Base-by-base conservation (phyloP, 1,140 invertebrate genomes). In the Eciton burchellii region DNA sequence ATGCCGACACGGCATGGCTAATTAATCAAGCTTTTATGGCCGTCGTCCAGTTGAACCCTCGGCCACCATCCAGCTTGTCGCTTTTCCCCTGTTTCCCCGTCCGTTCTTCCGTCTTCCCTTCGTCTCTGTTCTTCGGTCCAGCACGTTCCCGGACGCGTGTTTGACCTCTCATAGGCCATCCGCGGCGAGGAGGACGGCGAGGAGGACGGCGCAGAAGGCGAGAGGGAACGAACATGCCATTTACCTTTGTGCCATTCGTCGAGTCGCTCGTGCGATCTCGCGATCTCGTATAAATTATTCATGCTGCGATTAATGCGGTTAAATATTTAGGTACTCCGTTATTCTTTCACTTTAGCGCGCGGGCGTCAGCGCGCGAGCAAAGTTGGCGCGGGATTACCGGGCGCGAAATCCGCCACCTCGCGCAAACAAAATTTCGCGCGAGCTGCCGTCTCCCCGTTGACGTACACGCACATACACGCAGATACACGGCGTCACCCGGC, bases 21-120 rank as follows among this genome's bases (percentile, higher is more conserved):
- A 89, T 89, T 90, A 89, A 90, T 90, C 86, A 90, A 88, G 84
- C 86, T 88, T 89, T 87, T 88, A 88, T 87, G 79, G 79, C 59
- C 71, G 70, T 66, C 70, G 70, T 81, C 26, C 70, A 63, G 54
- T 79, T 77, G 45, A 72, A 24, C 24, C 8, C 11, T 76, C 49
- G 49, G 73, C 45, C 73, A n/a, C 43, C 21, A 21, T 29, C 41
- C 74, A 70, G 63, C 68, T 79, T 79, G 66, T 21, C n/a, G 8
- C 14, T 16, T 14, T 43, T 29, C 26, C 6, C 73, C 19, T 82
- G 8, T 60, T 16, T 24, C 29, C 29, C 26, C 43, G 59, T 41
- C n/a, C 19, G 54, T 63, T 8, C 63, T 14, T 21, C 52, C 68
- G 26, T 65, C 45, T 29, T 43, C 68, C 47, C 9, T 21, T 26